A percentile compares a stretch with the other conserved stretches of the same genome.
phyloP scores from a whole-genome alignment of 2,888 invertebrate species.

The Rapana venosa region DNA sequence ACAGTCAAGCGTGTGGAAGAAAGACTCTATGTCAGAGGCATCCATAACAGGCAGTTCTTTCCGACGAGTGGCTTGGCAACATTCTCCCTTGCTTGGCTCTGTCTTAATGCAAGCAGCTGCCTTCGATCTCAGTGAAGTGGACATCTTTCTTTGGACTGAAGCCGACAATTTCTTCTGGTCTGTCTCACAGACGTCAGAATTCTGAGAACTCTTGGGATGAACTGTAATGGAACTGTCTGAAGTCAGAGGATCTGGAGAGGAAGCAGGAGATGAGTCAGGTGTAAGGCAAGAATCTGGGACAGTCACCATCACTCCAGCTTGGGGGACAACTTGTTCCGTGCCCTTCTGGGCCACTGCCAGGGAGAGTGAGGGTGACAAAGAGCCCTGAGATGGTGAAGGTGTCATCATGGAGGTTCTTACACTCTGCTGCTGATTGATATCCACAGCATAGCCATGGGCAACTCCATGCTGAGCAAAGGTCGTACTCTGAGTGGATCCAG shows the following conservation, averaged over 20 bases:
- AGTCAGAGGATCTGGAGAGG: constrained; percentile 63
- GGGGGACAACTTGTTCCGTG: constrained; percentile 68
- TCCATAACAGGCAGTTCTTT: constrained; percentile 56
- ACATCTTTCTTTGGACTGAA: not conserved
- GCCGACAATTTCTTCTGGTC: constrained; percentile 58
- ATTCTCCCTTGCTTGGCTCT: not conserved
- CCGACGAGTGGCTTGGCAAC: constrained; percentile 19
- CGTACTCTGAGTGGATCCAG: constrained; percentile 52
- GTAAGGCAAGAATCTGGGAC: constrained; percentile 72
- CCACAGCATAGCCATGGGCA: constrained; percentile 42
- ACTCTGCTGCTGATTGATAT: constrained; percentile 50
- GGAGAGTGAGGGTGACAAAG: constrained; percentile 44
- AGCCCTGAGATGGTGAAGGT: constrained; percentile 25
- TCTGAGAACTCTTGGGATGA: not conserved
- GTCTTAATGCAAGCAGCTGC: constrained; percentile 37
- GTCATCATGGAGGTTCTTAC: constrained; percentile 49
- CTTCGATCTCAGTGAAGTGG: not conserved
- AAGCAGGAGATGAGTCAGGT: constrained; percentile 71
- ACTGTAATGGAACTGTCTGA: constrained; percentile 34
- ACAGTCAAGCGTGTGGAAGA: constrained; percentile 49
- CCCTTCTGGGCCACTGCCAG: not conserved
- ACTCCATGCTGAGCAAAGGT: constrained; percentile 52
- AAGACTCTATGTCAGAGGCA: constrained; percentile 53
- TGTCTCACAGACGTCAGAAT: constrained; percentile 49
- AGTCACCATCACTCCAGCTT: constrained; percentile 46